phyloP scores from a whole-genome alignment of 1,140 invertebrate species.

The Musca domestica region DNA sequence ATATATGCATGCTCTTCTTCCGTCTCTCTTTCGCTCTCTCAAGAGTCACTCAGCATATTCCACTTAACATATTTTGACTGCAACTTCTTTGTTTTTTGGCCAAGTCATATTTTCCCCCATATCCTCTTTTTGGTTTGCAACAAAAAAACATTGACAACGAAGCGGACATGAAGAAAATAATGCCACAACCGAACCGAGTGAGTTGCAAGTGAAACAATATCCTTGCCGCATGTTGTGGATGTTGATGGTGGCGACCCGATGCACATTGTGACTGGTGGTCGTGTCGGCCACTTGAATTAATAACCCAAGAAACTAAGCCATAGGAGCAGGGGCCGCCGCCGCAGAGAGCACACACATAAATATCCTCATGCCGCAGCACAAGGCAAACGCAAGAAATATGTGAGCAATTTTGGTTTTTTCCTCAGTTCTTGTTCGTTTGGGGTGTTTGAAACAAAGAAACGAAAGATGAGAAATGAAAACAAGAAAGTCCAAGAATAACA shows the following conservation, averaged over 20 bases:
- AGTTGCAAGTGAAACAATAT: not conserved
- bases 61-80: slow-evolving; percentile 15
- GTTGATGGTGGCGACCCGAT: no score
- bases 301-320: not conserved
- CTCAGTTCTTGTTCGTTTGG: not conserved
- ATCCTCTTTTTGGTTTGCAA: no score
- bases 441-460: slow-evolving; percentile 8
- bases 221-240: no score
- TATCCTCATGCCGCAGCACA: no score
- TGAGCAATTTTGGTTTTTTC: slow-evolving; percentile 1
- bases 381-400: not conserved
- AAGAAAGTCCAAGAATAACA: slow-evolving; percentile 1
- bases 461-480: not conserved
- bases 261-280: no score
- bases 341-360: no score
- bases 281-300: slow-evolving; percentile 16
- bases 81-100: not conserved
- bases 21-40: no score
- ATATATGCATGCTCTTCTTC: no score
- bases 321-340: no score
- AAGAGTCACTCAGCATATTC: slow-evolving; percentile 7
- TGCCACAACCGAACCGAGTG: not conserved
- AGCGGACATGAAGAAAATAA: slow-evolving; percentile 3
- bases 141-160: no score
- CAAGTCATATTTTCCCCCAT: no score